phyloP scores from a whole-genome alignment of 2,113 vertebrate genomes.

The Podocnemis expansa region DNA sequence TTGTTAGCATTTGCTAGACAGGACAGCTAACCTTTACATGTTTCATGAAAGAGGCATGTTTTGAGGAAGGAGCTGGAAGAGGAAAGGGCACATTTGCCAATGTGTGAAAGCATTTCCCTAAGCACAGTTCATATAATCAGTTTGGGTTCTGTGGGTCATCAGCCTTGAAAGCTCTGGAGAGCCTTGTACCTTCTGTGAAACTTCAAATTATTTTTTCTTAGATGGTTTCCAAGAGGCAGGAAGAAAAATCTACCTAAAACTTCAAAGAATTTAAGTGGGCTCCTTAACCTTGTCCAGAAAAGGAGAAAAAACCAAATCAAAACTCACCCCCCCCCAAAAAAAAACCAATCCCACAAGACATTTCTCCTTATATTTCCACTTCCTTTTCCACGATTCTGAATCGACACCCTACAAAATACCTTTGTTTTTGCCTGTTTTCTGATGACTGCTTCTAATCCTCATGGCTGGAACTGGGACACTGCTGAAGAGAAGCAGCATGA shows the following conservation, averaged over 20 bases:
- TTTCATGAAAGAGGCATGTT: background rate
- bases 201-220: background rate
- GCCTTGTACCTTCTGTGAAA: background rate
- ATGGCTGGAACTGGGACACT: background rate
- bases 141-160: background rate
- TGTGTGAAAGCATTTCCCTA: background rate
- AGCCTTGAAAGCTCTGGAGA: background rate
- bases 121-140: accelerated
- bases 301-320: no score
- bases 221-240: background rate
- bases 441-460: background rate
- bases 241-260: background rate
- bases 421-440: background rate
- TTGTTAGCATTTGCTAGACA: background rate
- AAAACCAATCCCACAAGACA: no score
- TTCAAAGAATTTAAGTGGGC: background rate
- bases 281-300: background rate
- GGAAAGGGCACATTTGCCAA: background rate
- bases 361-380: background rate
- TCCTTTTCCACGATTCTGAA: background rate
- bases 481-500: background rate
- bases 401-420: accelerated
- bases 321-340: no score
- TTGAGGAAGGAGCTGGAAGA: background rate
- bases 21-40: background rate